Evolutionary conservation across 2,797 vertebrate genomes (phyloP).

Genomic region (Tamandua tetradactyla): DNA sequence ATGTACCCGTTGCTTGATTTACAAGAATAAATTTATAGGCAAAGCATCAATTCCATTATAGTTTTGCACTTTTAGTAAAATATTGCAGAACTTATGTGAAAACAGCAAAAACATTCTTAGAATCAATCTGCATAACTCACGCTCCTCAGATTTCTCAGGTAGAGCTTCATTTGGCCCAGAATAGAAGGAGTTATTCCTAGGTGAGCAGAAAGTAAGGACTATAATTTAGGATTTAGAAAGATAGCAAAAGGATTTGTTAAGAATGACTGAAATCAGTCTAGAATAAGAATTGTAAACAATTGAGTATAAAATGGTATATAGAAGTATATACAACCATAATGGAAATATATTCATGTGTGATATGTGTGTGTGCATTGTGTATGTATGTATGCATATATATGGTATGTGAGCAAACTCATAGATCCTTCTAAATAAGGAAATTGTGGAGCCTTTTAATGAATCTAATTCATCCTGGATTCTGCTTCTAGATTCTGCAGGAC

Average conservation of each 20-base stretch:
- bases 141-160: background rate
- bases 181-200: background rate
- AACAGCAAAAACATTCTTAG: background rate
- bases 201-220: background rate
- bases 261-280: background rate
- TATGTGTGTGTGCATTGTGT: too few relatives aligned
- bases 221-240: background rate
- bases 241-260: background rate
- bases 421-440: background rate
- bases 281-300: background rate
- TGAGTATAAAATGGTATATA: background rate
- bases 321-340: background rate
- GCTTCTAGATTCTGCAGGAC: background rate
- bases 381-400: background rate
- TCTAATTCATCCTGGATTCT: background rate
- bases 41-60: background rate
- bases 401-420: too few relatives aligned
- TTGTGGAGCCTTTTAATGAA: background rate
- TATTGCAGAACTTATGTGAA: background rate
- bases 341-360: background rate
- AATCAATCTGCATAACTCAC: background rate
- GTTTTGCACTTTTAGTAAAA: background rate
- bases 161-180: background rate
- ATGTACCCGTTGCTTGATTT: background rate
- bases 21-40: background rate